Conservation (phyloP, 2,888 invertebrate species). For the Hedya salicella region DNA sequence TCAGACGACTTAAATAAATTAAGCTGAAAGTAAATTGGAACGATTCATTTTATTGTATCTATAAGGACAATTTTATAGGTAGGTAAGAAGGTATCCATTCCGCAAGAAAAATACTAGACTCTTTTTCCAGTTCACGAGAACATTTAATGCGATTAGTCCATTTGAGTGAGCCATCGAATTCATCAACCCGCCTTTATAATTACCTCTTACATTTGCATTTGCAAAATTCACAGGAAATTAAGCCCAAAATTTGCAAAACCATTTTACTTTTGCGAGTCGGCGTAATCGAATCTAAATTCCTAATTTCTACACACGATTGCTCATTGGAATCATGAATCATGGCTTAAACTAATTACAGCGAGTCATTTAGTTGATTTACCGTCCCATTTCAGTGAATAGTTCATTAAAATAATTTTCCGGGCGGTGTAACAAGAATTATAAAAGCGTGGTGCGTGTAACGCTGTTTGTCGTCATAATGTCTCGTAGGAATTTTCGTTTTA, state of each 20-base stretch:
- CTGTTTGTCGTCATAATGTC: not conserved
- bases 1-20: too few species aligned
- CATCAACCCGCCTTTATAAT: not conserved
- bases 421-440: slow-evolving; percentile 27
- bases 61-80: too few species aligned
- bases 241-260: slow-evolving; percentile 7
- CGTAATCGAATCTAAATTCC: slow-evolving; percentile 24
- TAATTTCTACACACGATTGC: slow-evolving; percentile 36
- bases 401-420: slow-evolving; percentile 42
- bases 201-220: not conserved
- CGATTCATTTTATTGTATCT: too few species aligned
- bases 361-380: slow-evolving; percentile 41
- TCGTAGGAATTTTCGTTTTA: slow-evolving; percentile 19
- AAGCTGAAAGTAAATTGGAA: too few species aligned
- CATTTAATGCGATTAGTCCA: not conserved
- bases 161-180: not conserved
- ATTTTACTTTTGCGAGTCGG: slow-evolving; percentile 18
- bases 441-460: slow-evolving; percentile 14
- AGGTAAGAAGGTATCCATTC: too few species aligned
- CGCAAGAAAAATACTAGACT: not conserved
- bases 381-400: slow-evolving; percentile 37
- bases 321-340: slow-evolving; percentile 38
- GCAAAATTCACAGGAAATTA: slow-evolving; percentile 17
- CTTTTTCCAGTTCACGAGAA: not conserved
- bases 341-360: slow-evolving; percentile 37